These are phyloP conservation scores for Metalampra italica DNA, from an alignment of 2,888 invertebrate genomes.

Conservation along the genomic window DNA sequence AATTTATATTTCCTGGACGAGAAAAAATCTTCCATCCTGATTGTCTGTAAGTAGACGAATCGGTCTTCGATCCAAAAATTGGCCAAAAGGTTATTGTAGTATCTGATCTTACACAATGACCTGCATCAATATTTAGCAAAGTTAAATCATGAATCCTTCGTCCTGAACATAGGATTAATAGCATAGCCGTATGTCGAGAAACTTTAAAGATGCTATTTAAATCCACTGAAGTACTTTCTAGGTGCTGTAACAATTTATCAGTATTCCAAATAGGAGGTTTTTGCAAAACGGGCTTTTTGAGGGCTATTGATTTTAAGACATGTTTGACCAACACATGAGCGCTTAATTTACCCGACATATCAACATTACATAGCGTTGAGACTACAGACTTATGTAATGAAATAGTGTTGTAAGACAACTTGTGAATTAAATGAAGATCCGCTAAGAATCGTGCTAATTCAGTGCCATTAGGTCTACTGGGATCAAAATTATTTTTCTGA, in stretches of 20 bases:
- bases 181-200: not conserved
- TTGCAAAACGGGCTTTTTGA: not conserved
- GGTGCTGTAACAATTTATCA: constrained; percentile 1
- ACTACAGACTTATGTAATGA: constrained; percentile 17
- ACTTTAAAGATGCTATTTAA: constrained; percentile 3
- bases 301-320: constrained; percentile 15
- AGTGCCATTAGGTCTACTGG: not conserved
- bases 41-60: constrained; percentile 12
- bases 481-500: not conserved
- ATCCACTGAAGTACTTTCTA: not conserved
- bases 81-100: constrained; percentile 14
- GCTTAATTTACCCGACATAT: constrained; percentile 8
- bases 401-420: constrained; percentile 14
- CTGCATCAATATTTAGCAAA: not conserved
- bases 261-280: constrained; percentile 20
- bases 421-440: constrained; percentile 11
- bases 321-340: constrained; percentile 19
- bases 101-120: not conserved
- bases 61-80: constrained; percentile 18
- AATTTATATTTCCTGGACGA: constrained; percentile 4
- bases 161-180: constrained; percentile 13
- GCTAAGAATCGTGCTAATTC: constrained; percentile 14
- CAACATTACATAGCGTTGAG: constrained; percentile 13
- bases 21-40: constrained; percentile 15
- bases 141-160: constrained; percentile 17